Evolutionary conservation across 1,140 invertebrate species (phyloP), one percentile per base, ranked within the genome.

Genomic region (Drosophila nikananu): DNA sequence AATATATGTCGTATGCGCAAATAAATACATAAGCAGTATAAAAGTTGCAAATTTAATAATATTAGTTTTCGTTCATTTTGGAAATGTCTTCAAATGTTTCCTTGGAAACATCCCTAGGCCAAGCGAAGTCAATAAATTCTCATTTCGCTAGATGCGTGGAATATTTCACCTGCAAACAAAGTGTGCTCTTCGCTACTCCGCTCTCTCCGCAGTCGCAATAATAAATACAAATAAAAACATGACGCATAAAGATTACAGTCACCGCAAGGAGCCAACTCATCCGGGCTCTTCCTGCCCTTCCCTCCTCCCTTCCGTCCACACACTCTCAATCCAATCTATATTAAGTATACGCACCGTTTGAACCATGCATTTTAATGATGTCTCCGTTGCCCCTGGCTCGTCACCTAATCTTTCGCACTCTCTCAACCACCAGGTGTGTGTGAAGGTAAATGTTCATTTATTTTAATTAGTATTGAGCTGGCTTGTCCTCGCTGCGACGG

Each of bases 301-400:
- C 39, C 12, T 1, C 27, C 42, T 8, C 12, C 37, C 21, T 19
- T 23, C 3, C 9, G 25, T 30, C 27, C n/a, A n/a, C 52, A 25
- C 63, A 55, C 48, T 32, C 44, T 44, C 48, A 61, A 54, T 73
- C 68, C 80, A 87, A 91, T 91, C 86, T 90, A 86, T 91, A 86
- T 91, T 86, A 80, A 86, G 81, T 81, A 82, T 86, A 86, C 86
- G 86, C 82, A 91, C 68, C 61, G 81, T 84, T 87, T 89, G 86
- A 87, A 79, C 86, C 86, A 90, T 90, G 86, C 86, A 91, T 90
- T 90, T 90, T 90, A 90, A 90, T 90, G 86, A 90, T 90, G 86
- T 73, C 58, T 51, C 59, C 46, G 52, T 67, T 65, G 77, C 80
- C 80, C 49, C 55, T 21, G 77, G 77, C 84, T 55, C 77, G 46